Evolutionary conservation across 1,140 invertebrate species (phyloP), one percentile per base, ranked within the genome.

Genomic region (Diabrotica virgifera): DNA sequence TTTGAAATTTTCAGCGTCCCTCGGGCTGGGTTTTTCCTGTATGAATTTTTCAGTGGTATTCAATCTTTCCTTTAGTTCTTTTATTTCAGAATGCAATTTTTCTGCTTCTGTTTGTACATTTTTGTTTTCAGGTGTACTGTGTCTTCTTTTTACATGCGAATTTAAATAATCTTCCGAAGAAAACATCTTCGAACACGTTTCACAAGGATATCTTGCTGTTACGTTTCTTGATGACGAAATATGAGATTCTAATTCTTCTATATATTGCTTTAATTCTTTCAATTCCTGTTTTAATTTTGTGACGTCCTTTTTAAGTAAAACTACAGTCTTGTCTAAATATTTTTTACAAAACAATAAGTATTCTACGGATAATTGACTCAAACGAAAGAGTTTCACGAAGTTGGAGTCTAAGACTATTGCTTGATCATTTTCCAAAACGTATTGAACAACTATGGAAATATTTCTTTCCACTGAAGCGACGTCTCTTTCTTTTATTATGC

Each of bases 331-430:
- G 74, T 89, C 87, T 40, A 89, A 81, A 72, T 89, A 87, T 67
- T 85, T 85, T 67, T 87, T 85, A 68, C 87, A 89, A 75, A 88
- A 88, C 53, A 88, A 81, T 68, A 89, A 83, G 79, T 88, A 90
- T 69, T 89, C 86, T 5, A 89, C 82, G 2, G 87, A 82, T n/a
- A 90, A 74, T 69, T 90, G 87, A 52, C 87, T 85, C 12, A 90
- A 74, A 11, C 84, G 80, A 71, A 89, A 89, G 62, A 89, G 77
- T 76, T 89, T 90, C 36, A 89, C 82, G 70, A 89, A 88, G 70
- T 84, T 88, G 38, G 82, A 80, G 74, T 89, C 87, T 8, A 89
- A 76, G 64, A 89, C 85, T 80, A 83, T 65, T 6, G 73, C 65
- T 54, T 76, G 71, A 50, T 79, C 76, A 12, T 72, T 64, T 51